Conservation (phyloP, 2,888 invertebrate species). For the Zootermopsis nevadensis region DNA sequence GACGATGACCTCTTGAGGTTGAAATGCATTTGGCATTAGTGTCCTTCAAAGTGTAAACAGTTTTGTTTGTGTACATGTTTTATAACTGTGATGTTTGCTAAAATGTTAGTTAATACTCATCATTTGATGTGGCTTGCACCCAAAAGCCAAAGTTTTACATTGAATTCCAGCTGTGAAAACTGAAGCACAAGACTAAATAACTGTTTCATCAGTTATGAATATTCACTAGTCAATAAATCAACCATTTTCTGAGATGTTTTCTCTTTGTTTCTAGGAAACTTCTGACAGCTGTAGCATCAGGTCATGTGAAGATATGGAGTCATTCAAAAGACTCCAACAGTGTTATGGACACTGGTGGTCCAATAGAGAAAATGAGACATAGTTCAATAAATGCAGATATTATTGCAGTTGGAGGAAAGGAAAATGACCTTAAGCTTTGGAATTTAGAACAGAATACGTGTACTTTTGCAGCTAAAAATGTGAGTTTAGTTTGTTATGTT, state of each 20-base stretch:
- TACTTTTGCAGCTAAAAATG: conserved; percentile 73
- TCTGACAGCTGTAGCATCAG: conserved; percentile 71
- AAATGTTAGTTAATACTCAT: too few species aligned
- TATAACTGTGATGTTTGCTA: too few species aligned
- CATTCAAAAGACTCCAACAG: conserved; percentile 60
- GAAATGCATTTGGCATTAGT: too few species aligned
- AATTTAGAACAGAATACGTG: conserved; percentile 68
- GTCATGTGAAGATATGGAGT: conserved; percentile 73
- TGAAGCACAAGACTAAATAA: too few species aligned
- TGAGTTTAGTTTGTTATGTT: conserved; percentile 61
- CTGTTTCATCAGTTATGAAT: too few species aligned
- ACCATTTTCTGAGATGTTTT: not conserved
- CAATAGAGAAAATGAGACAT: conserved; percentile 70
- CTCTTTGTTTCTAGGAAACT: conserved; percentile 59
- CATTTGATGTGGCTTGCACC: too few species aligned
- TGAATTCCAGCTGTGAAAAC: too few species aligned
- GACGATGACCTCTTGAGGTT: too few species aligned
- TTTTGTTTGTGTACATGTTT: too few species aligned
- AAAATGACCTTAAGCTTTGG: conserved; percentile 89
- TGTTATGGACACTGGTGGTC: conserved; percentile 47
- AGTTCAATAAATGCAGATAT: conserved; percentile 69
- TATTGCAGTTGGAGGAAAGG: conserved; percentile 90
- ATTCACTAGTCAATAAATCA: too few species aligned
- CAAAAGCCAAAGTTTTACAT: too few species aligned
- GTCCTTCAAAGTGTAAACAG: too few species aligned